Evolutionary conservation across 2,888 invertebrate species (phyloP).

Genomic region (Heliconius aoede): DNA sequence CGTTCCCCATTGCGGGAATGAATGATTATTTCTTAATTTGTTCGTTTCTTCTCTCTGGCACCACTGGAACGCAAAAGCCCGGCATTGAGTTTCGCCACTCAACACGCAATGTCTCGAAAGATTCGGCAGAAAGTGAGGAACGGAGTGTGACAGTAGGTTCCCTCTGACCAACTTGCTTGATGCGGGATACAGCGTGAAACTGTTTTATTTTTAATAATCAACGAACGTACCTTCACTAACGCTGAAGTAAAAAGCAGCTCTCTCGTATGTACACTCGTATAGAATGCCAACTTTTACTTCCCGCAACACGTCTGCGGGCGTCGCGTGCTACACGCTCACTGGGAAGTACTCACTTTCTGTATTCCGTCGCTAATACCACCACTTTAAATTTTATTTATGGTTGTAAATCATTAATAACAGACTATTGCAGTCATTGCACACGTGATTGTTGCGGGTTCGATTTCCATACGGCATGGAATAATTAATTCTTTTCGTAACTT

Average conservation of each 20-base stretch:
- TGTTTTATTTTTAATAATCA: too few relatives aligned
- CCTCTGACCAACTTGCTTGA: too few relatives aligned
- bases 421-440: not conserved
- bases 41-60: too few relatives aligned
- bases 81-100: too few relatives aligned
- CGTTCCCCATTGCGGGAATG: too few relatives aligned
- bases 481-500: too few relatives aligned
- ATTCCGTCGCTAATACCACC: not conserved
- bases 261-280: not conserved
- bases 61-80: too few relatives aligned
- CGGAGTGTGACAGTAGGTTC: too few relatives aligned
- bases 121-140: too few relatives aligned
- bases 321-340: conserved; percentile 23
- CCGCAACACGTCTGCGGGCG: conserved; percentile 1
- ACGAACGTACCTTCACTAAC: not conserved
- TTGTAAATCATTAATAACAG: not conserved
- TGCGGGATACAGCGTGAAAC: too few relatives aligned
- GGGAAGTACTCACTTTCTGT: not conserved
- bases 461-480: not conserved
- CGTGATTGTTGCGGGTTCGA: not conserved
- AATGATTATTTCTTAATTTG: too few relatives aligned
- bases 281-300: conserved; percentile 9
- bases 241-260: not conserved
- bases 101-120: too few relatives aligned
- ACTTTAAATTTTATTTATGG: not conserved